Conservation (phyloP, 2,888 invertebrate species). For the Ferrisia virgata region DNA sequence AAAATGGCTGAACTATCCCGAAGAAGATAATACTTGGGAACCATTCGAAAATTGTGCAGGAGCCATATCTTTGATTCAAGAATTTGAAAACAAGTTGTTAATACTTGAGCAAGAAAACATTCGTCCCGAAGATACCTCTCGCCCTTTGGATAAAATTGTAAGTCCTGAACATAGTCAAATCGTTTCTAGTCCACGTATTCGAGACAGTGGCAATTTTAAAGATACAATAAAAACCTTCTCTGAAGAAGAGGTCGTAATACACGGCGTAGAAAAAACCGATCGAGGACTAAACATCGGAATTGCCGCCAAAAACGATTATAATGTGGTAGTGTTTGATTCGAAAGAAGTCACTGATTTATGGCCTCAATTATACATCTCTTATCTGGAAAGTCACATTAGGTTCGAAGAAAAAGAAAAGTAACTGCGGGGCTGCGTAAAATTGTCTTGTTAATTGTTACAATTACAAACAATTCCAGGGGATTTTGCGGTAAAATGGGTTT, state of each 20-base stretch:
- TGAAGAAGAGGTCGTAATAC: not conserved
- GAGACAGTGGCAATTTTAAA: too few species aligned
- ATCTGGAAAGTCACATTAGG: not conserved
- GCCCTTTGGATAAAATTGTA: too few species aligned
- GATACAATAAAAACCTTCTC: not conserved
- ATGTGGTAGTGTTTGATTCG: not conserved
- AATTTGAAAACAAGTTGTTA: not conserved
- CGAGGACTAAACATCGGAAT: not conserved
- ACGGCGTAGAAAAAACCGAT: not conserved
- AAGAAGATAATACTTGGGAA: not conserved
- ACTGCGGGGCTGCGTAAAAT: too few species aligned
- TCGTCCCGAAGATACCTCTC: too few species aligned
- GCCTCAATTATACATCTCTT: not conserved
- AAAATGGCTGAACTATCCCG: not conserved
- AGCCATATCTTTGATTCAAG: not conserved
- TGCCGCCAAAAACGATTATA: not conserved
- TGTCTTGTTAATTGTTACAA: too few species aligned
- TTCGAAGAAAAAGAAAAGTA: not conserved
- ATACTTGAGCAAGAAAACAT: too few species aligned
- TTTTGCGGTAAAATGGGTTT: too few species aligned
- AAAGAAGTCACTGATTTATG: not conserved
- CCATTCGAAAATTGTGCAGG: not conserved
- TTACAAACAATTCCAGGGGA: too few species aligned
- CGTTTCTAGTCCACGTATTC: too few species aligned
- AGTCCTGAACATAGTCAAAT: too few species aligned